phyloP scores from a whole-genome alignment of 2,888 invertebrate species.

The Drosophila prostipennis region DNA sequence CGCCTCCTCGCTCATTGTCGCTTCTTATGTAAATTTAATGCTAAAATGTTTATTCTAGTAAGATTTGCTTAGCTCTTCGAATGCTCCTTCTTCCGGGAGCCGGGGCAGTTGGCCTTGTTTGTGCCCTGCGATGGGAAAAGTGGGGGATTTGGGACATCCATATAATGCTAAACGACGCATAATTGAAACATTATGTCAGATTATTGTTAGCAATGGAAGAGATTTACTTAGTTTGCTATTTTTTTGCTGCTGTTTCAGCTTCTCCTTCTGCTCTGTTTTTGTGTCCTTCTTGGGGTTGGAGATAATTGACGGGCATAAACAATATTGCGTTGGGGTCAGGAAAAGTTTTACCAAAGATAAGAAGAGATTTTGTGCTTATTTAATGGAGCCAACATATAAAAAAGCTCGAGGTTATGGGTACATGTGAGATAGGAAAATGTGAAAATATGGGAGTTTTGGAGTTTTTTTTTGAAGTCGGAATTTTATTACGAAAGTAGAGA shows the following conservation, averaged over 20 bases:
- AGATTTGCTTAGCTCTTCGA: slow-evolving; percentile 79
- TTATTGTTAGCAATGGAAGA: slow-evolving; percentile 78
- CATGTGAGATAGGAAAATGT: slow-evolving; percentile 12
- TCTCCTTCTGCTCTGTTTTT: not conserved
- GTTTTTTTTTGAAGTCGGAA: not conserved
- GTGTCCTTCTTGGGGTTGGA: slow-evolving; percentile 23
- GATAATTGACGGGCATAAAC: slow-evolving; percentile 52
- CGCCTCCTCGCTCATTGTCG: slow-evolving; percentile 56
- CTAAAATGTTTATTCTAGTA: slow-evolving; percentile 80
- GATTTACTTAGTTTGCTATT: slow-evolving; percentile 76
- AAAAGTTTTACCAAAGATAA: slow-evolving; percentile 43
- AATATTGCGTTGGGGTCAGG: slow-evolving; percentile 47
- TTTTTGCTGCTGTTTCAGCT: slow-evolving; percentile 39
- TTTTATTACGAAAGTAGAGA: not conserved
- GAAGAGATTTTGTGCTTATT: slow-evolving; percentile 38
- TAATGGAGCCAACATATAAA: slow-evolving; percentile 35
- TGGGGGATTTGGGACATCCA: slow-evolving; percentile 52
- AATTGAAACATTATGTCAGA: slow-evolving; percentile 82
- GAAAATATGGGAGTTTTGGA: slow-evolving; percentile 26
- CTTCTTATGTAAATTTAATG: slow-evolving; percentile 81
- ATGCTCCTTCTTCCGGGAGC: slow-evolving; percentile 41
- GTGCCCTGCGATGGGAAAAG: slow-evolving; percentile 6
- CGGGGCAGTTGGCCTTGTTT: slow-evolving; percentile 36
- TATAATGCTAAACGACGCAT: slow-evolving; percentile 80
- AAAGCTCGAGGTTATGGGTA: slow-evolving; percentile 11